Base-by-base conservation (phyloP, 2,113 vertebrate genomes). In the Spheniscus mendiculus region DNA sequence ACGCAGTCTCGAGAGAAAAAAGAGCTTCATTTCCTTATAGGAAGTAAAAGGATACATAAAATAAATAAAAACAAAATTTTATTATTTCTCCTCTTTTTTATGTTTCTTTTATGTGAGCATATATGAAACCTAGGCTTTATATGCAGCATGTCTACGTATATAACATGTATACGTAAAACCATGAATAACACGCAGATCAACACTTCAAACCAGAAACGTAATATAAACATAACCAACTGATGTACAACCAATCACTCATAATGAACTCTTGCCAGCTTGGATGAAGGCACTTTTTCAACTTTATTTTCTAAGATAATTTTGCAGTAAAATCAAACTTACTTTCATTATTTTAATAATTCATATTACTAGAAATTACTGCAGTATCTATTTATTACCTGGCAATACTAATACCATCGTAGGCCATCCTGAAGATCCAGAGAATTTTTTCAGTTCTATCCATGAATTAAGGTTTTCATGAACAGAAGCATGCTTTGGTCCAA, bases 381-480 rank as follows among this genome's bases (percentile, higher is more conserved):
- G 16, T 44, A 50, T 63, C 16, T 67, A 21, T 83, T 59, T 25
- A 62, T 97, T 97, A 99, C 99, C 99, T 98, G 99, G 99, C 70
- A 99, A 97, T 80, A 99, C 99, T 70, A 99, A 98, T 55, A 99
- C 99, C 88, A 99, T 99, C 45, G 99, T 99, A 52, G 99, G 99
- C 99, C 99, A 99, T 36, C 99, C 99, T 58, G 98, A 98, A 56
- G 99, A 98, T 50, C 99, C 99, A n/a, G 99, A 99, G 97, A 99
- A 99, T 97, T 99, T 99, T 95, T 99, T 99, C 72, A 99, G 98
- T 95, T 99, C 99, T 65, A 99, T 99, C 99, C 99, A 99, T 58
- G 99, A 99, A 98, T 99, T 99, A 97, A 99, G 99, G 95, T 99
- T 99, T 96, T 99, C 99, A 76, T 99, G 99, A 95, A 99, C 97